Conservation (phyloP, 2,888 invertebrate species). For the Cactoblastis cactorum region DNA sequence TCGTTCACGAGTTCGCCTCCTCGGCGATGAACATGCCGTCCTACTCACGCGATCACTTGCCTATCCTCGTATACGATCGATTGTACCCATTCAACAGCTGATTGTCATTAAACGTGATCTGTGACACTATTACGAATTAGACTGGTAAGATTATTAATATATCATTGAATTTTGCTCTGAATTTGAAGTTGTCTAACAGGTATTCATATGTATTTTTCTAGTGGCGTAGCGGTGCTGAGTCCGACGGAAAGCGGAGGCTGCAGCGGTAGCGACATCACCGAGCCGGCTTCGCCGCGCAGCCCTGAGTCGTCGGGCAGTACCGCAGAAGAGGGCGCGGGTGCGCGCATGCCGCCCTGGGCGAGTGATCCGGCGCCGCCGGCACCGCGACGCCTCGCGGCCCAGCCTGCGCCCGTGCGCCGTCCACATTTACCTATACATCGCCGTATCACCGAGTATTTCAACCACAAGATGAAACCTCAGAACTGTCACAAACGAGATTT, state of each 20-base stretch:
- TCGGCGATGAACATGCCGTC: constrained; percentile 27
- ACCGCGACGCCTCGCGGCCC: constrained; percentile 64
- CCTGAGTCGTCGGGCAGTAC: constrained; percentile 79
- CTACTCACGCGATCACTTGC: constrained; percentile 36
- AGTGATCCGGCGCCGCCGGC: constrained; percentile 71
- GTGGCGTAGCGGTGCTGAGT: constrained; percentile 91
- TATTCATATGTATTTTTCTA: constrained; percentile 70
- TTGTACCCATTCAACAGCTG: constrained; percentile 63
- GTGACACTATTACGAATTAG: constrained; percentile 21
- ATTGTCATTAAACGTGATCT: constrained; percentile 46
- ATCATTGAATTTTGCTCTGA: constrained; percentile 4
- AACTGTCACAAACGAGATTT: constrained; percentile 72
- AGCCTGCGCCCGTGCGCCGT: constrained; percentile 55
- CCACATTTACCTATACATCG: constrained; percentile 79
- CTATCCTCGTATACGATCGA: constrained; percentile 48
- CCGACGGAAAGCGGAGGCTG: constrained; percentile 85
- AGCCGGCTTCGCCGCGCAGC: constrained; percentile 91
- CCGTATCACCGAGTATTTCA: constrained; percentile 92
- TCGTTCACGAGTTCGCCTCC: constrained; percentile 33
- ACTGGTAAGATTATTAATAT: constrained; percentile 17
- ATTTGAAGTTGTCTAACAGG: constrained; percentile 19
- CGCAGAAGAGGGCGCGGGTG: constrained; percentile 66
- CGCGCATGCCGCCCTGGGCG: constrained; percentile 76
- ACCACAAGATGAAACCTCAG: constrained; percentile 88
- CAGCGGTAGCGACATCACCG: constrained; percentile 89